Conservation (phyloP, 2,888 invertebrate genomes). For the Neocrepidodera transversa region DNA sequence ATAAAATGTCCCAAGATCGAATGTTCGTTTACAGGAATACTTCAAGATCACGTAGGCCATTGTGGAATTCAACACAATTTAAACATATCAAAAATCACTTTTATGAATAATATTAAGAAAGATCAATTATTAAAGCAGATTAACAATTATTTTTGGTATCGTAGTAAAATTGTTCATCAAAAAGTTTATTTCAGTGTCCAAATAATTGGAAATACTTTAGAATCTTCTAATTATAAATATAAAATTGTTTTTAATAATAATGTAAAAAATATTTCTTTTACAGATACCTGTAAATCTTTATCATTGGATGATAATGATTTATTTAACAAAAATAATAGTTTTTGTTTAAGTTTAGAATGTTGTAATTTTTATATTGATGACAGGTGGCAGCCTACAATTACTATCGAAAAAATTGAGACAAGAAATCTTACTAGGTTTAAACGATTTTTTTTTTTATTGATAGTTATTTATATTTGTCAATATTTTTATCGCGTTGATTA, state of each 20-base stretch:
- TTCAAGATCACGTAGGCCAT: background rate
- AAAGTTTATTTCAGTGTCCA: background rate
- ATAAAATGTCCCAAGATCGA: background rate
- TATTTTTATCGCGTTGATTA: background rate
- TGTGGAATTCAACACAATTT: background rate
- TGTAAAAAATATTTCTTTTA: background rate
- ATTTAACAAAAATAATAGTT: background rate
- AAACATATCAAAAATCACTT: too few relatives aligned
- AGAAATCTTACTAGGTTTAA: background rate
- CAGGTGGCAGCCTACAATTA: background rate
- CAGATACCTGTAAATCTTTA: conserved; percentile 3
- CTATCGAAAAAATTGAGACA: background rate
- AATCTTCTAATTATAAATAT: conserved; percentile 6
- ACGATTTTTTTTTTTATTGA: background rate
- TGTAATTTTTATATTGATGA: background rate
- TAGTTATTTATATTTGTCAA: background rate
- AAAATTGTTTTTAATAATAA: background rate
- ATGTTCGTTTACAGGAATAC: background rate
- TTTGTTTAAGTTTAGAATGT: background rate
- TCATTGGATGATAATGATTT: background rate
- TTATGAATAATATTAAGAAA: background rate
- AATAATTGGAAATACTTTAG: background rate
- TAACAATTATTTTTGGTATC: conserved; percentile 10
- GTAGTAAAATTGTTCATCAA: background rate
- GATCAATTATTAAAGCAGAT: background rate